Percentiles rank a stretch among this genome's conserved stretches.
Conservation (phyloP, 2,113 vertebrate genomes). For the Hydrochoerus hydrochaeris region DNA sequence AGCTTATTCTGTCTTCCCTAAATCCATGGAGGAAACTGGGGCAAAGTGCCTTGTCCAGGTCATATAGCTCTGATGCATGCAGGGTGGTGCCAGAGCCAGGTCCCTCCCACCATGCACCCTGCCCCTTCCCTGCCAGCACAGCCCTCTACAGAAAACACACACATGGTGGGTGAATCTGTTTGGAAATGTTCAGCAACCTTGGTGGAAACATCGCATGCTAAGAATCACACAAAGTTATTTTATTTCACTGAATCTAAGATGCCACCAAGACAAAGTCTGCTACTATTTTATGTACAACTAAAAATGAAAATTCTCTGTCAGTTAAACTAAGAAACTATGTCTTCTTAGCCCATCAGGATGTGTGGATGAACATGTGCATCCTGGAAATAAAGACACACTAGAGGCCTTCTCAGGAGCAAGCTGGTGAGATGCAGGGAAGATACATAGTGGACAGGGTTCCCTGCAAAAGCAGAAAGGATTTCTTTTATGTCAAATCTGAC, state of each 20-base stretch:
- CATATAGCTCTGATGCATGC: neutral
- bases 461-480: neutral
- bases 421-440: rapidly evolving
- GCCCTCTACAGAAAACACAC: neutral
- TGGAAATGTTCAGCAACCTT: neutral
- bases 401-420: neutral
- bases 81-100: neutral
- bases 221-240: neutral
- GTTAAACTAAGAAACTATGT: neutral
- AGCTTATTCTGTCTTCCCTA: neutral
- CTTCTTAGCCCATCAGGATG: neutral
- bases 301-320: neutral
- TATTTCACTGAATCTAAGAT: neutral
- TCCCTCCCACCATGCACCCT: neutral
- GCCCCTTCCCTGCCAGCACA: neutral
- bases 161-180: neutral
- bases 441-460: rapidly evolving
- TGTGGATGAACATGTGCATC: neutral
- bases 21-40: neutral
- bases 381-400: neutral
- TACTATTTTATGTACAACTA: neutral
- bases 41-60: neutral
- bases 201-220: neutral
- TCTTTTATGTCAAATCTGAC: neutral
- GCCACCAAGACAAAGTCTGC: neutral